A percentile compares a stretch with the other conserved stretches of the same genome.
Conservation (phyloP, 2,888 invertebrate genomes). For the Athalia rosae region DNA sequence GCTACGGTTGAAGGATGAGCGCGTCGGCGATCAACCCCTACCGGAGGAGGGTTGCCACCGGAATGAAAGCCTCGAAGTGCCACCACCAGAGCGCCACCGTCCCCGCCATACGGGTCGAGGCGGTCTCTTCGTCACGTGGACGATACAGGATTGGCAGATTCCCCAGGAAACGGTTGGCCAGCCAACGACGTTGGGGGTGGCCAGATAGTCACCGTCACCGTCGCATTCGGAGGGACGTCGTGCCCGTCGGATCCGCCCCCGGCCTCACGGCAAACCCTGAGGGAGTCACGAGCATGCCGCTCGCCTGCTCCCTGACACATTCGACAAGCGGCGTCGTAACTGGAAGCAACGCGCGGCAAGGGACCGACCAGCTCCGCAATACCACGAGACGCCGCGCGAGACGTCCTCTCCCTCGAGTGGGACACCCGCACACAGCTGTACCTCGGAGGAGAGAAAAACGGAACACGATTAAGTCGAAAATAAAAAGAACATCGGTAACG, state of each 20-base stretch:
- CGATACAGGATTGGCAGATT: slow-evolving; percentile 52
- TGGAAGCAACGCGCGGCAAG: slow-evolving; percentile 73
- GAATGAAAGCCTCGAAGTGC: slow-evolving; percentile 64
- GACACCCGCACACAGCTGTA: slow-evolving; percentile 54
- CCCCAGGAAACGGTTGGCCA: slow-evolving; percentile 52
- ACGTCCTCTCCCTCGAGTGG: slow-evolving; percentile 50
- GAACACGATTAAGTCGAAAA: not conserved
- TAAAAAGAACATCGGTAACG: not conserved
- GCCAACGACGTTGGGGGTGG: slow-evolving; percentile 46
- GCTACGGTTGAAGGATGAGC: slow-evolving; percentile 23
- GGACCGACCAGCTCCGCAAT: slow-evolving; percentile 63
- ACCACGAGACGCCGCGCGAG: slow-evolving; percentile 57
- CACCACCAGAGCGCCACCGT: slow-evolving; percentile 68
- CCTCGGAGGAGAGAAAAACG: not conserved
- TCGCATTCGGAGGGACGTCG: slow-evolving; percentile 53
- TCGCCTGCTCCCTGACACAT: slow-evolving; percentile 72
- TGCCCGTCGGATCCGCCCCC: slow-evolving; percentile 51
- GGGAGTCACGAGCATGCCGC: slow-evolving; percentile 70
- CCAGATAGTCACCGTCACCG: slow-evolving; percentile 53
- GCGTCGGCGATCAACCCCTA: slow-evolving; percentile 37
- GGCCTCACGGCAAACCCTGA: slow-evolving; percentile 64
- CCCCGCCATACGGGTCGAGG: slow-evolving; percentile 53
- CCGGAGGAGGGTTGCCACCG: slow-evolving; percentile 63
- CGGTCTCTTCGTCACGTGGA: slow-evolving; percentile 53
- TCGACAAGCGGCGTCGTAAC: slow-evolving; percentile 74